Conservation (phyloP, 2,113 vertebrate species). For the Sigmodon hispidus region DNA sequence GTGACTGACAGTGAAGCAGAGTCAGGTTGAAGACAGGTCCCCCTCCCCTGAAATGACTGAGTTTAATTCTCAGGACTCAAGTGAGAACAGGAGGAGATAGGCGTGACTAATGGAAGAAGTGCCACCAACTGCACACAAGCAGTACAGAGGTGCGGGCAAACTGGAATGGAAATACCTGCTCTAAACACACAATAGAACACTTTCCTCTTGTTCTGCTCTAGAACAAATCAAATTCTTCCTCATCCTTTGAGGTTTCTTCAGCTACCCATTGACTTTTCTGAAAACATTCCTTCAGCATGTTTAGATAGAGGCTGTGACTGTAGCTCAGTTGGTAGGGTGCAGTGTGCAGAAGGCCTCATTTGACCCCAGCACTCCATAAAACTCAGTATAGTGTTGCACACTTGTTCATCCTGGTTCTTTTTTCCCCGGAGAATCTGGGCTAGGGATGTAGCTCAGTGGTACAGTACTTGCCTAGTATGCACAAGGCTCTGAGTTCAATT, state of each 20-base stretch:
- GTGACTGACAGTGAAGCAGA: constrained; percentile 13
- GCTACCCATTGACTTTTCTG: constrained; percentile 17
- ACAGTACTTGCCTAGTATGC: background rate
- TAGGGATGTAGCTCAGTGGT: background rate
- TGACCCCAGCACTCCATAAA: background rate
- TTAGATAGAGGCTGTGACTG: constrained; percentile 8
- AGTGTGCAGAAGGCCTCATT: background rate
- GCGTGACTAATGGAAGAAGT: constrained; percentile 42
- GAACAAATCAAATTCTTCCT: constrained; percentile 47
- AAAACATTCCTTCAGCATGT: constrained; percentile 57
- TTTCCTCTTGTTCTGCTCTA: constrained; percentile 42
- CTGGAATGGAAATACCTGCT: constrained; percentile 46
- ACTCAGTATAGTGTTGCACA: background rate
- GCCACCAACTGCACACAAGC: background rate
- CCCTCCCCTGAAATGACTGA: constrained; percentile 1
- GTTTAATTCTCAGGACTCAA: constrained; percentile 37
- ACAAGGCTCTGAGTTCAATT: background rate
- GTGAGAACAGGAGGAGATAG: constrained; percentile 4
- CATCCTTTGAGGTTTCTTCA: constrained; percentile 54
- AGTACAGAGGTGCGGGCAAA: background rate
- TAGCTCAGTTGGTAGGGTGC: background rate
- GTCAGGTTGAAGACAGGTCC: background rate
- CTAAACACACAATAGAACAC: background rate
- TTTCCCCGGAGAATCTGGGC: background rate
- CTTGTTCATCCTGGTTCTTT: constrained; percentile 24